Evolutionary conservation across 2,888 invertebrate genomes (phyloP).

Genomic region (Tromatobia lineatoria): DNA sequence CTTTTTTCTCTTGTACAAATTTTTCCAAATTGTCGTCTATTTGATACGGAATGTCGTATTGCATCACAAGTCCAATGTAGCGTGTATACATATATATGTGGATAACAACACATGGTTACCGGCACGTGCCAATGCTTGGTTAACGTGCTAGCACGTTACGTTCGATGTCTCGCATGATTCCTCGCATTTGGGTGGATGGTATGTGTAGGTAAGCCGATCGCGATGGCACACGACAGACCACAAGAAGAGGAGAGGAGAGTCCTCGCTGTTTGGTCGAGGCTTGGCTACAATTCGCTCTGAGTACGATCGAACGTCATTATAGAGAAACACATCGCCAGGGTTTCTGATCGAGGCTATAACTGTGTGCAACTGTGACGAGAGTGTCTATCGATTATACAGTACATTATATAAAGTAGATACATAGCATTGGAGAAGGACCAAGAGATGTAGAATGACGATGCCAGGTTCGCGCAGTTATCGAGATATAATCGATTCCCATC

Average conservation of each 20-base stretch:
- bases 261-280: constrained; percentile 34
- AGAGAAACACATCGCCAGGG: constrained; percentile 31
- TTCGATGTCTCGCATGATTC: constrained; percentile 51
- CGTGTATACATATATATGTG: not conserved
- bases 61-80: not conserved
- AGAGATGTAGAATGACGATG: constrained; percentile 23
- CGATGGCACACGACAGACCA: constrained; percentile 45
- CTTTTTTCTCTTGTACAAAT: too few relatives aligned
- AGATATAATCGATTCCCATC: constrained; percentile 45
- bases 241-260: constrained; percentile 10
- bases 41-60: constrained; percentile 6
- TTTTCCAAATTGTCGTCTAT: too few relatives aligned
- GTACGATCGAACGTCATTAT: constrained; percentile 62
- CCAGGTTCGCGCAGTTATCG: constrained; percentile 34
- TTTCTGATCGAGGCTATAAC: constrained; percentile 49
- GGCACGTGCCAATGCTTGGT: constrained; percentile 43
- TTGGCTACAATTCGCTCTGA: constrained; percentile 36
- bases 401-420: constrained; percentile 23
- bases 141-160: constrained; percentile 40
- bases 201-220: constrained; percentile 44
- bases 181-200: constrained; percentile 27
- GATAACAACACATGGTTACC: constrained; percentile 7
- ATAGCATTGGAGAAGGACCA: constrained; percentile 29
- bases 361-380: constrained; percentile 57
- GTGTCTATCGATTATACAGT: not conserved